These are phyloP conservation scores for Oryzias melastigma DNA, from an alignment of 2,113 vertebrate genomes.

Conservation along the genomic window DNA sequence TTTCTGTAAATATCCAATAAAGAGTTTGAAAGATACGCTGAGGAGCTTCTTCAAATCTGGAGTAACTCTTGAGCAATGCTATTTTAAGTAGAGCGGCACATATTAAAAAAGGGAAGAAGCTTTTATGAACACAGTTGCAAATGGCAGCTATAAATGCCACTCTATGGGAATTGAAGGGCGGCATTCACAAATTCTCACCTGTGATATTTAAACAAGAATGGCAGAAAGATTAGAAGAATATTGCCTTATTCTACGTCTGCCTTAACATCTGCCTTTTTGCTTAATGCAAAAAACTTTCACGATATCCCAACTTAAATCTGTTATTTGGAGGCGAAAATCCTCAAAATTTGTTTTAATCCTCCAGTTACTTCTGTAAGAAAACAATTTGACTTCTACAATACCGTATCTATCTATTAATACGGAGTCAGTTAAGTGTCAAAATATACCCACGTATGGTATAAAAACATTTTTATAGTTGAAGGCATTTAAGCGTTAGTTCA, in stretches of 20 bases:
- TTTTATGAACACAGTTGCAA: not conserved
- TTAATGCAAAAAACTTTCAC: too few relatives aligned
- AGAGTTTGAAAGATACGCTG: not conserved
- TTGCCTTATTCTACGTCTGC: conserved; percentile 1
- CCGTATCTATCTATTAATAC: too few relatives aligned
- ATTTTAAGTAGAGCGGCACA: not conserved
- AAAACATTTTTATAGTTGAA: too few relatives aligned
- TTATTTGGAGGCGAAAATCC: too few relatives aligned
- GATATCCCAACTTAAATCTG: too few relatives aligned
- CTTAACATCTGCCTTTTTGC: not conserved
- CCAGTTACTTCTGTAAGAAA: too few relatives aligned
- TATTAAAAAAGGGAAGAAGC: not conserved
- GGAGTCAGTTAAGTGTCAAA: too few relatives aligned
- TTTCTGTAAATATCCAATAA: not conserved
- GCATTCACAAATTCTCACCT: not conserved
- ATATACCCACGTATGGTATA: too few relatives aligned
- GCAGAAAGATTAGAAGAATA: conserved; percentile 8
- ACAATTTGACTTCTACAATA: too few relatives aligned
- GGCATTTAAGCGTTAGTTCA: too few relatives aligned
- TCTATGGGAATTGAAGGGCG: not conserved
- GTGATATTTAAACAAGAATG: conserved; percentile 21
- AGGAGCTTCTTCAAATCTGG: not conserved
- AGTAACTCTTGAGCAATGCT: not conserved
- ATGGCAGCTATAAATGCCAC: conserved; percentile 6
- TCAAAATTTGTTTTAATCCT: too few relatives aligned